Conservation (phyloP, 1,140 invertebrate species). For the Radopholus similis region DNA sequence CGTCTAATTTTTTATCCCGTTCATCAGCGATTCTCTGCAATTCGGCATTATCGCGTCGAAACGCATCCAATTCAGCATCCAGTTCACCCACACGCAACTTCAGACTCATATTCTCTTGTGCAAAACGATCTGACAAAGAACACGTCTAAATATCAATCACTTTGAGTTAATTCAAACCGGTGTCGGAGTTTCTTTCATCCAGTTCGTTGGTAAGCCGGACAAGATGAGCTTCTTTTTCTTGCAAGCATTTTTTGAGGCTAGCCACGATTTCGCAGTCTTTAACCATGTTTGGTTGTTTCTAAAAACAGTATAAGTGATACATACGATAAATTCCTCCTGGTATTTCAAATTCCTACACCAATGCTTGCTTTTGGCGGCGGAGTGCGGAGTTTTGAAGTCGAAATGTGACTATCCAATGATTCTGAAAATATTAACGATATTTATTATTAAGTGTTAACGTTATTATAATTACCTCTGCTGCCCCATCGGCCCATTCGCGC, state of each 20-base stretch:
- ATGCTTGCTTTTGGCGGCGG: too few relatives aligned
- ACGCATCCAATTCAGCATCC: slow-evolving; percentile 3
- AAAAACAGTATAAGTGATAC: not conserved
- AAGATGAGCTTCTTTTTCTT: slow-evolving; percentile 33
- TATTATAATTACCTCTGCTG: not conserved
- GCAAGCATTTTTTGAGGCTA: slow-evolving; percentile 21
- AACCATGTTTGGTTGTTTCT: slow-evolving; percentile 6
- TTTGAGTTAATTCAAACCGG: not conserved
- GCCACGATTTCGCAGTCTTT: slow-evolving; percentile 4
- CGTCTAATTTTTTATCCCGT: slow-evolving; percentile 32
- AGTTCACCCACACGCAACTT: slow-evolving; percentile 11
- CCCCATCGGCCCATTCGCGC: too few relatives aligned
- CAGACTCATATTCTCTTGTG: slow-evolving; percentile 11
- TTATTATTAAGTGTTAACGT: not conserved
- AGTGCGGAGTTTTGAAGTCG: not conserved
- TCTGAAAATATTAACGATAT: not conserved
- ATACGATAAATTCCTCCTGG: too few relatives aligned
- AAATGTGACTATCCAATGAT: slow-evolving; percentile 11
- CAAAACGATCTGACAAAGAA: slow-evolving; percentile 15
- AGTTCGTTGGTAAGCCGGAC: slow-evolving; percentile 21
- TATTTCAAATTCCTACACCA: too few relatives aligned
- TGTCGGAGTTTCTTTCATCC: slow-evolving; percentile 13
- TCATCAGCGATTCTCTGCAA: slow-evolving; percentile 12
- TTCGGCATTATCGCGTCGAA: not conserved
- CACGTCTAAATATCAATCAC: not conserved